Percentiles rank a stretch among this genome's conserved stretches.
Evolutionary conservation across 1,140 invertebrate genomes (phyloP).

Genomic region (Tenebrio molitor): DNA sequence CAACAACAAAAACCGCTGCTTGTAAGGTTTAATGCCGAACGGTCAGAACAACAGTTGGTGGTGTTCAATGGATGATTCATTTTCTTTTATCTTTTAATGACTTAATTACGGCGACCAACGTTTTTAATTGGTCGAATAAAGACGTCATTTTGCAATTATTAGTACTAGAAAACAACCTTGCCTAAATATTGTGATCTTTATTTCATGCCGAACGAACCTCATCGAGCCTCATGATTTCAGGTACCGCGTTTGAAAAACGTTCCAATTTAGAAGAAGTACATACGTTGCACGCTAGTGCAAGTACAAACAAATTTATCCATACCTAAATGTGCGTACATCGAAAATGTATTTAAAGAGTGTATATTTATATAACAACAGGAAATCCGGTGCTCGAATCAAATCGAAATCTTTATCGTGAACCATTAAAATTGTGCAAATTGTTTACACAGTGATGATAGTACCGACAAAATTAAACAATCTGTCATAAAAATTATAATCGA

Average conservation of each 20-base stretch:
- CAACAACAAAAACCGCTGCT: conserved; percentile 2
- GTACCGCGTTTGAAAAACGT: too few relatives aligned
- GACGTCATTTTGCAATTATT: conserved; percentile 5
- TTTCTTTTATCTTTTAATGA: not conserved
- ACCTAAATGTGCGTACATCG: not conserved
- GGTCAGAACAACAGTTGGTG: not conserved
- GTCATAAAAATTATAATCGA: conserved; percentile 40
- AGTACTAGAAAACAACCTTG: too few relatives aligned
- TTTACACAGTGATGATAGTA: conserved; percentile 27
- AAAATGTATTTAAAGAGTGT: conserved; percentile 34
- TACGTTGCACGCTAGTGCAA: not conserved
- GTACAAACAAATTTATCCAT: not conserved
- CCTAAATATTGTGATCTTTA: too few relatives aligned
- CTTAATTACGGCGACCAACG: conserved; percentile 6
- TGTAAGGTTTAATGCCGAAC: not conserved
- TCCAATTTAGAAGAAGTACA: not conserved
- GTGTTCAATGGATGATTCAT: conserved; percentile 21
- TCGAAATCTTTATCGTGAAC: conserved; percentile 42
- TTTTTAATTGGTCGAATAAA: conserved; percentile 24
- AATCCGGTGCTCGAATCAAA: conserved; percentile 49
- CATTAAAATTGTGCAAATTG: conserved; percentile 40
- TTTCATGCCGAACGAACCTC: too few relatives aligned
- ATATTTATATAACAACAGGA: conserved; percentile 41
- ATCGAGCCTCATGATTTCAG: too few relatives aligned
- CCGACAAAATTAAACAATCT: conserved; percentile 30